Evolutionary conservation across 2,113 vertebrate species (phyloP), one percentile per base, ranked within the genome.

Genomic region (Gymnorhina tibicen): DNA sequence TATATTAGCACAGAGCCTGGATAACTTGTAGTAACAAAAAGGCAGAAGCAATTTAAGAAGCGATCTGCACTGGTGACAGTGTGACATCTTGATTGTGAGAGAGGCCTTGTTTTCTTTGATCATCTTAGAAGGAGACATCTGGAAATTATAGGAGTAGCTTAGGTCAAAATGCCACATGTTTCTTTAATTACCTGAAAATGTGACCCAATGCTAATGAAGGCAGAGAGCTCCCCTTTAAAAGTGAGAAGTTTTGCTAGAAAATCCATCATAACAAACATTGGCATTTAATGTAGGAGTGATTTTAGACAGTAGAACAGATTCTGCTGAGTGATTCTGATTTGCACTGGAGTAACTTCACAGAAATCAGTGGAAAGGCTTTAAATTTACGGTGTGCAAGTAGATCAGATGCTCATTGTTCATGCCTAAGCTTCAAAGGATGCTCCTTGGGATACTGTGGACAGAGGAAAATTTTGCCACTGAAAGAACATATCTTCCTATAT

Each of bases 101-200:
- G 96, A 87, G 95, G 96, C 88, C 95, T 97, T 92, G 49, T 86
- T 82, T 95, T 74, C 95, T 97, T 97, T 97, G 97, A 96, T 97
- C 96, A 86, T 80, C 53, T 95, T 74, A 74, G 60, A 16, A 89
- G 50, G 75, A 93, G 94, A 81, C 97, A 96, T 97, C 96, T 97
- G 96, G 97, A 97, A 97, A 95, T 96, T 96, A 93, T 92, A 96
- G 96, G 93, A 96, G 94, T 95, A 96, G 81, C 72, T 92, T 74
- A 93, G 97, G 97, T 97, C 91, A 95, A 95, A 89, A 90, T 90
- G 95, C 78, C 95, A 97, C 94, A 97, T 26, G 32, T 96, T 97
- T 97, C 95, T 97, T 96, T 97, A 95, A 97, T 97, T 96, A 97
- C 55, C 42, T 82, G 88, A 96, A 97, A 96, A 95, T 91, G 47